phyloP scores from a whole-genome alignment of 2,797 vertebrate genomes.

The Danio jaintianensis region DNA sequence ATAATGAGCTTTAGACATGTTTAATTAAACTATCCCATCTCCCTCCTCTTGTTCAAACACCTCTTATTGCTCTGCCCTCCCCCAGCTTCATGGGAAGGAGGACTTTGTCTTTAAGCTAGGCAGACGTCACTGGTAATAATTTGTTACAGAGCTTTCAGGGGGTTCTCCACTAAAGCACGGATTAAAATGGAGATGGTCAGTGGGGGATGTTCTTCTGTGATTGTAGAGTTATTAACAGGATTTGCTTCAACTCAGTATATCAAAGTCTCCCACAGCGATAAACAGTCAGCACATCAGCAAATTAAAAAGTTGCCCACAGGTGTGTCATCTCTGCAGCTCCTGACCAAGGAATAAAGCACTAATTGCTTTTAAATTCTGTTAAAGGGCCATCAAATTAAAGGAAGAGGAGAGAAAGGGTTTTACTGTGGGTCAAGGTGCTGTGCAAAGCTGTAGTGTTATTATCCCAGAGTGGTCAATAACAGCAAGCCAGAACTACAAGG shows the following conservation, averaged over 20 bases:
- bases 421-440: conserved; percentile 70
- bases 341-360: conserved; percentile 78
- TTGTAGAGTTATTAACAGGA: conserved; percentile 84
- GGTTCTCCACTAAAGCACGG: conserved; percentile 78
- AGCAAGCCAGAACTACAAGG: conserved; percentile 22
- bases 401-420: conserved; percentile 70
- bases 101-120: conserved; percentile 69
- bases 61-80: conserved; percentile 52
- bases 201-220: conserved; percentile 66
- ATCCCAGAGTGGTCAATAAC: conserved; percentile 70
- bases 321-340: conserved; percentile 76
- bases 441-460: conserved; percentile 72
- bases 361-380: conserved; percentile 87
- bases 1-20: conserved; percentile 78
- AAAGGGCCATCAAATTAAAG: conserved; percentile 84
- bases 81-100: conserved; percentile 62
- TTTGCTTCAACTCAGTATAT: conserved; percentile 86
- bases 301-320: conserved; percentile 87
- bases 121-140: conserved; percentile 81
- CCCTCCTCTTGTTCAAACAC: conserved; percentile 37
- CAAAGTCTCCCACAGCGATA: conserved; percentile 77
- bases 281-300: conserved; percentile 85
- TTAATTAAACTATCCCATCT: conserved; percentile 79
- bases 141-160: conserved; percentile 69
- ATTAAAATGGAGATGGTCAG: conserved; percentile 82